Conservation (phyloP, 2,113 vertebrate genomes). For the Cyrtonyx montezumae region DNA sequence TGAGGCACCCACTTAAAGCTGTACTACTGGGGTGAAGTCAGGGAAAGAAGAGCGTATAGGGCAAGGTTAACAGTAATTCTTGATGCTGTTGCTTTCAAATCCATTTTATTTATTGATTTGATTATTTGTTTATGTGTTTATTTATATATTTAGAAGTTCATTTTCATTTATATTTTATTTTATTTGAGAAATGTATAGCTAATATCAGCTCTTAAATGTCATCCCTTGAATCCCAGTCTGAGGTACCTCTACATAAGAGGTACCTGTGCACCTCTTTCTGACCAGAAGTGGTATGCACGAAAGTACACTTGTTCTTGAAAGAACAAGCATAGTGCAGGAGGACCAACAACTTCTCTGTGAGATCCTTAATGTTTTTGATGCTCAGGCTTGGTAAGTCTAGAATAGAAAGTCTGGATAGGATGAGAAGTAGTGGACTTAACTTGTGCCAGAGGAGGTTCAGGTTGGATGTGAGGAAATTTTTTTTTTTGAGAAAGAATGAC, state of each 20-base stretch:
- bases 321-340: fast-evolving
- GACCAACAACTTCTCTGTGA: background rate
- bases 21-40: fast-evolving
- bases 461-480: too few species aligned
- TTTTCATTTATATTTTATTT: too few species aligned
- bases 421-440: too few species aligned
- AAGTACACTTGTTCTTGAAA: background rate
- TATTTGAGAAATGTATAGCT: background rate
- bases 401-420: background rate
- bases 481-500: too few species aligned
- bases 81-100: background rate
- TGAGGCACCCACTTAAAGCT: background rate
- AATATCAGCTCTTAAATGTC: background rate
- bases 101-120: too few species aligned
- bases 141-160: too few species aligned
- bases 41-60: background rate
- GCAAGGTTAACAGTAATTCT: fast-evolving
- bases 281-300: background rate
- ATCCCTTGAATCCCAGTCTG: background rate
- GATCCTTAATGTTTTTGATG: background rate
- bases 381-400: fast-evolving
- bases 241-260: fast-evolving
- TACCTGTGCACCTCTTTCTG: background rate
- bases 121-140: too few species aligned
- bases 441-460: too few species aligned